Conservation (phyloP, 2,113 vertebrate species). For the Willisornis vidua region DNA sequence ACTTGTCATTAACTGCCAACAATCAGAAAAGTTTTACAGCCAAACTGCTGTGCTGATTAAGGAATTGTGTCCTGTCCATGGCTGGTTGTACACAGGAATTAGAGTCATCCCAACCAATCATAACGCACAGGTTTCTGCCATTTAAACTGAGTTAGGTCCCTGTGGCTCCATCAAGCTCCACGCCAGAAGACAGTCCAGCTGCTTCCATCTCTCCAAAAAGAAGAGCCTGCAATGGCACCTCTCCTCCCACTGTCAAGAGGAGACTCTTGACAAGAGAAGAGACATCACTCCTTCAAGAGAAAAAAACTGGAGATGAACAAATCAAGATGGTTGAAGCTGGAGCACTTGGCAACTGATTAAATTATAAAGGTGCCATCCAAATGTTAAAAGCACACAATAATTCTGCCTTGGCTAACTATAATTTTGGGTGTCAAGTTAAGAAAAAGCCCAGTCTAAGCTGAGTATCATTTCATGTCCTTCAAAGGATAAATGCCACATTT, state of each 20-base stretch:
- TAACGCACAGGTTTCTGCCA: background rate
- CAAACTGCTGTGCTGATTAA: background rate
- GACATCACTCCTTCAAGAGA: background rate
- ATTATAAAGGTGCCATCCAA: background rate
- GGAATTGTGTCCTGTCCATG: background rate
- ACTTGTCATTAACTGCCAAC: background rate
- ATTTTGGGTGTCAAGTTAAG: background rate
- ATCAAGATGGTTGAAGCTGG: background rate
- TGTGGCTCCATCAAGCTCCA: background rate
- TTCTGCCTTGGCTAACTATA: background rate
- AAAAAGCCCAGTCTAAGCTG: background rate
- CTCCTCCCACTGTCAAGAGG: background rate
- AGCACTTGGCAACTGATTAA: background rate
- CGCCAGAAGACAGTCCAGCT: background rate
- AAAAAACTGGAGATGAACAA: background rate
- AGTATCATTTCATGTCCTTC: background rate
- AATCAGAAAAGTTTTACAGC: background rate
- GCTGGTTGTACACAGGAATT: background rate
- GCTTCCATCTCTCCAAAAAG: background rate
- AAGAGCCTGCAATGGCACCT: background rate
- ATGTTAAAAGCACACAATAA: background rate
- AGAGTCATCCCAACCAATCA: background rate
- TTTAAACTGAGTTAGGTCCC: accelerated
- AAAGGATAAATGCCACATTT: background rate
- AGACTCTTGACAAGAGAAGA: too few species aligned